Base-by-base conservation (phyloP, 2,888 invertebrate genomes). In the Epinotia ramella region DNA sequence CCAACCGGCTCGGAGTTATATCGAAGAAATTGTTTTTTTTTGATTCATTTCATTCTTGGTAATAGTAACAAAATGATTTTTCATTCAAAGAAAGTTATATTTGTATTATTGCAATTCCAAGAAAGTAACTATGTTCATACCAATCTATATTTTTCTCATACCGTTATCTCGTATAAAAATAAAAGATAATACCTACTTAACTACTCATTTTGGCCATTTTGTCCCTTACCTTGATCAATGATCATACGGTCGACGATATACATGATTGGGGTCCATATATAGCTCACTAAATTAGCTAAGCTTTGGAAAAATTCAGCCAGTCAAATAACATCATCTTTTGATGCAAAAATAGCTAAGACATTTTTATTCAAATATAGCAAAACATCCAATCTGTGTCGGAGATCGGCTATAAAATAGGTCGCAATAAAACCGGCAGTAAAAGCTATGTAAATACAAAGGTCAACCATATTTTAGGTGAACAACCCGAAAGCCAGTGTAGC, bases 401-500 rank as follows among this genome's bases (percentile, higher is more conserved):
- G 79, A 81, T 81, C 79, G 81, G 77, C 78, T 80, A 81, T 81
- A 82, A 80, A 81, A 82, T 79, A 79, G 81, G 79, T 81, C 79
- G 80, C 81, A 80, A 79, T 74, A 74, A 84, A 82, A 79, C 44
- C 20, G 20, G 59, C 75, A 71, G 68, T 80, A 80, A 83, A 74
- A 59, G 59, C 60, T 75, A 76, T 79, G 79, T 74, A 77, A 79
- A 79, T 79, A 75, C 68, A 78, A 71, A 76, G 73, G 70, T 75
- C 65, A 66, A 66, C 60, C 53, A 77, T 78, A 77, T 78, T 76
- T 78, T 63, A 72, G 57, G 71, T 49, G 64, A 77, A 79, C 18
- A 13, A 40, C 75, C 59, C 59, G 67, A 77, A 72, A 67, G 78
- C 75, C 57, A 28, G 24, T 28, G 63, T 49, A 68, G n/a, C 74